Percentiles rank a stretch among this genome's conserved stretches.
These are phyloP conservation scores for Crotophaga sulcirostris DNA, from an alignment of 2,113 vertebrate genomes.

Conservation along the genomic window DNA sequence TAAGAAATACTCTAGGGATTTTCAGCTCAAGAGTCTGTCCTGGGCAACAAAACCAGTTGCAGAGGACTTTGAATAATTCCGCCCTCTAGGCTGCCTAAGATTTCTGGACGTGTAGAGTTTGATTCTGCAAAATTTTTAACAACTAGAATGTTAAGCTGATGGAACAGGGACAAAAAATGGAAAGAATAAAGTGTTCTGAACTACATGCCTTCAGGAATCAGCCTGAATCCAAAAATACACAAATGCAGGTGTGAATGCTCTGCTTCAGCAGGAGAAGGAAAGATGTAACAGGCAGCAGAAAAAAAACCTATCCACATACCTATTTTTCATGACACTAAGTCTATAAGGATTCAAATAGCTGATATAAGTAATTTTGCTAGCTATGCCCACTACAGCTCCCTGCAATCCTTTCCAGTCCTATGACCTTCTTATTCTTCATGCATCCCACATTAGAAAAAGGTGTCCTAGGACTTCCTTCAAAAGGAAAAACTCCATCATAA, in stretches of 20 bases:
- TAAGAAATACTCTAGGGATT: neutral
- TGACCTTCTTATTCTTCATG: neutral
- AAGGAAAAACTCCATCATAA: neutral
- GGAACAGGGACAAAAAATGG: neutral
- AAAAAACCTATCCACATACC: fast-evolving
- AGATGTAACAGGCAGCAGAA: neutral
- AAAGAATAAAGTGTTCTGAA: neutral
- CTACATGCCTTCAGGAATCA: neutral
- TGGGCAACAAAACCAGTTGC: neutral
- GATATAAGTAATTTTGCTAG: neutral
- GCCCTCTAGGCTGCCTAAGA: neutral
- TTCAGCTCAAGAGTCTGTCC: neutral
- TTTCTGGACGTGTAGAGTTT: neutral
- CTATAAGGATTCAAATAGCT: neutral
- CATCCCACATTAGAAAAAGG: neutral
- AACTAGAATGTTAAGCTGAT: neutral
- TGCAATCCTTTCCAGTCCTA: neutral
- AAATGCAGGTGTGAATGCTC: neutral
- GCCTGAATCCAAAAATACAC: neutral
- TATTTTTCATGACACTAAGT: neutral
- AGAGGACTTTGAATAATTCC: slow-evolving; percentile 33
- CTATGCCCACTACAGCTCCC: neutral
- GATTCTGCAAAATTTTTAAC: slow-evolving; percentile 22
- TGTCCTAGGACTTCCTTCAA: neutral
- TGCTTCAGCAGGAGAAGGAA: neutral